Conservation (phyloP, 2,888 invertebrate genomes). For the Epicampocera succincta region DNA sequence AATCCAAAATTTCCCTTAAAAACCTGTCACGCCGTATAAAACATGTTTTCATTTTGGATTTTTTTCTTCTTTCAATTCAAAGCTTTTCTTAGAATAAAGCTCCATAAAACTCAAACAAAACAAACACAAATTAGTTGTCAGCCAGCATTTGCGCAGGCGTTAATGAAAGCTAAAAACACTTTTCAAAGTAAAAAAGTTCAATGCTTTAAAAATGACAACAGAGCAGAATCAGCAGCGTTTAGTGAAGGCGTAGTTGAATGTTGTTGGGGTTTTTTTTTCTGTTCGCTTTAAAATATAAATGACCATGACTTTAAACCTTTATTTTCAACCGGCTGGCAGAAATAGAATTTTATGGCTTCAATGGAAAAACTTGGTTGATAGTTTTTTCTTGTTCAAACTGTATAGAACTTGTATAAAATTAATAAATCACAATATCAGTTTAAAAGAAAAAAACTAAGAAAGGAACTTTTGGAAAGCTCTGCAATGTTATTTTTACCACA, state of each 20-base stretch:
- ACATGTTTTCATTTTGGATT: neutral
- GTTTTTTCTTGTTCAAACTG: too few species aligned
- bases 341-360: slow-evolving; percentile 35
- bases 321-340: slow-evolving; percentile 29
- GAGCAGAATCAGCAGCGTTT: neutral
- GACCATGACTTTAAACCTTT: slow-evolving; percentile 72
- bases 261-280: slow-evolving; percentile 38
- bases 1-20: too few species aligned
- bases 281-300: slow-evolving; percentile 39
- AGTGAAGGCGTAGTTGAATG: slow-evolving; percentile 37
- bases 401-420: too few species aligned
- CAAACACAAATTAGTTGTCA: neutral
- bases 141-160: slow-evolving; percentile 48
- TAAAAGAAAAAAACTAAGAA: too few species aligned
- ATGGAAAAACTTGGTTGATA: slow-evolving; percentile 17
- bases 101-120: neutral
- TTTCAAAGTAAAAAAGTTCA: slow-evolving; percentile 27
- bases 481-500: too few species aligned
- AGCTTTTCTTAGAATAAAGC: slow-evolving; percentile 32
- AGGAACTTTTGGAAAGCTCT: too few species aligned
- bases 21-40: neutral
- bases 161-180: slow-evolving; percentile 10
- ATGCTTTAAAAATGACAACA: slow-evolving; percentile 39
- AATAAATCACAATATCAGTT: too few species aligned
- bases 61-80: neutral